Evolutionary conservation across 2,113 vertebrate genomes (phyloP).

Genomic region (Leptobrachium leishanense): DNA sequence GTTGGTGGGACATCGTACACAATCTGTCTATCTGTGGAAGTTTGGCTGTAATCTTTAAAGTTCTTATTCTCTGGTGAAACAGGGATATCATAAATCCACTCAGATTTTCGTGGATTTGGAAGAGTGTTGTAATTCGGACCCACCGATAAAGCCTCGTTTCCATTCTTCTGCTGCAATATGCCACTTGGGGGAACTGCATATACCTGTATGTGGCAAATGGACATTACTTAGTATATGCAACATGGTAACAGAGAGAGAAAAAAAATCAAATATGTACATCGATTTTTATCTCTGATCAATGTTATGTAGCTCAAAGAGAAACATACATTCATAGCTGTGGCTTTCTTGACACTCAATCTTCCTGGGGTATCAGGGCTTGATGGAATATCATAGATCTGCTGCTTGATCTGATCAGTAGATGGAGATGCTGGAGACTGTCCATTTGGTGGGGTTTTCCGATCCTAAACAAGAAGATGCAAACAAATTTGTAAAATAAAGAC

Average conservation of each 20-base stretch:
- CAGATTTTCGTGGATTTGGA: slow-evolving; percentile 72
- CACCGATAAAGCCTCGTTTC: slow-evolving; percentile 60
- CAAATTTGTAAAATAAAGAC: background rate
- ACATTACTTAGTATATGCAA: background rate
- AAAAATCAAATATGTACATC: no score
- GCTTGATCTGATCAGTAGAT: slow-evolving; percentile 41
- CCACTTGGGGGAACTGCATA: slow-evolving; percentile 67
- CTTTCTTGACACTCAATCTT: slow-evolving; percentile 22
- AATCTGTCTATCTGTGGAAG: slow-evolving; percentile 22
- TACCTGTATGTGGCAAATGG: slow-evolving; percentile 61
- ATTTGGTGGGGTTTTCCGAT: background rate
- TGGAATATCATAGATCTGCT: slow-evolving; percentile 61
- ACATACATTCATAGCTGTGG: slow-evolving; percentile 31
- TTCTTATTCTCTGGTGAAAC: slow-evolving; percentile 63
- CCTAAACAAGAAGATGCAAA: slow-evolving; percentile 14
- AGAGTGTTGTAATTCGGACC: slow-evolving; percentile 66
- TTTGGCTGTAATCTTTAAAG: slow-evolving; percentile 19
- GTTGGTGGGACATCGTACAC: slow-evolving; percentile 60
- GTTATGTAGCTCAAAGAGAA: background rate
- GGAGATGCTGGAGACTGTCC: slow-evolving; percentile 8
- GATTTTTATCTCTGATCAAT: background rate
- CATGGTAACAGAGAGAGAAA: no score
- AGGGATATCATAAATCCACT: slow-evolving; percentile 84
- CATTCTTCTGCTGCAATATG: slow-evolving; percentile 56
- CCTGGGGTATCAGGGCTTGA: slow-evolving; percentile 51